Conservation (phyloP, 2,797 vertebrate species). For the Melanotaenia nigrans region DNA sequence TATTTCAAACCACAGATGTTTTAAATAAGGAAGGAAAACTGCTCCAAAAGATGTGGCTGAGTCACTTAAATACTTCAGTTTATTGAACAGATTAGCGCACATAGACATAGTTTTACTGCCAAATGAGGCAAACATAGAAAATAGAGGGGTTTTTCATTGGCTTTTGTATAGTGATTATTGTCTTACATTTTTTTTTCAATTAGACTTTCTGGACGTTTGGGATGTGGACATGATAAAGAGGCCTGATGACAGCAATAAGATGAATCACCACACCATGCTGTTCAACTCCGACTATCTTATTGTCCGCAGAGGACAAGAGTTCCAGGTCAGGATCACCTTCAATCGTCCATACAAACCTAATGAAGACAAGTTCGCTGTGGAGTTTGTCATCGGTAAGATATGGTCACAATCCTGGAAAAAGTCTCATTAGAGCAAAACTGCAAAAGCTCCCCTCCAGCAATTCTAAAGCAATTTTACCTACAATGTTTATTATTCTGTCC, state of each 20-base stretch:
- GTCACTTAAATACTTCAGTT: not conserved
- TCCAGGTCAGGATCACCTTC: slow-evolving; percentile 87
- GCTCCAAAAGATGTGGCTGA: not conserved
- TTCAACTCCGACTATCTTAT: slow-evolving; percentile 84
- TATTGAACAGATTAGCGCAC: not conserved
- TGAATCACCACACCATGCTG: slow-evolving; percentile 84
- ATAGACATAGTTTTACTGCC: too few relatives aligned
- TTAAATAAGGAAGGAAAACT: not conserved
- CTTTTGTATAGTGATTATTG: too few relatives aligned
- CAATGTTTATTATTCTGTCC: not conserved
- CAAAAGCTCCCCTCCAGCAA: too few relatives aligned
- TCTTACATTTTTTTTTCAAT: not conserved
- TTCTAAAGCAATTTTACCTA: too few relatives aligned
- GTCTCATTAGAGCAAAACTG: too few relatives aligned
- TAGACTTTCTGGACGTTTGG: slow-evolving; percentile 87
- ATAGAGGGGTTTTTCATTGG: too few relatives aligned
- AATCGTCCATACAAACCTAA: slow-evolving; percentile 84
- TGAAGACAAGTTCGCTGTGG: slow-evolving; percentile 88
- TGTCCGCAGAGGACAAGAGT: slow-evolving; percentile 91
- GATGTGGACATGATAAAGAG: slow-evolving; percentile 83
- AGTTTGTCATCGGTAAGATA: slow-evolving; percentile 91
- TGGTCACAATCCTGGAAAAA: too few relatives aligned
- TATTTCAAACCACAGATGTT: not conserved
- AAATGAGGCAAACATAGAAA: too few relatives aligned
- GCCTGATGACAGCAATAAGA: slow-evolving; percentile 83